Evolutionary conservation across 2,888 invertebrate genomes (phyloP), one percentile per base, ranked within the genome.

Genomic region (Lacanobia oleracea): DNA sequence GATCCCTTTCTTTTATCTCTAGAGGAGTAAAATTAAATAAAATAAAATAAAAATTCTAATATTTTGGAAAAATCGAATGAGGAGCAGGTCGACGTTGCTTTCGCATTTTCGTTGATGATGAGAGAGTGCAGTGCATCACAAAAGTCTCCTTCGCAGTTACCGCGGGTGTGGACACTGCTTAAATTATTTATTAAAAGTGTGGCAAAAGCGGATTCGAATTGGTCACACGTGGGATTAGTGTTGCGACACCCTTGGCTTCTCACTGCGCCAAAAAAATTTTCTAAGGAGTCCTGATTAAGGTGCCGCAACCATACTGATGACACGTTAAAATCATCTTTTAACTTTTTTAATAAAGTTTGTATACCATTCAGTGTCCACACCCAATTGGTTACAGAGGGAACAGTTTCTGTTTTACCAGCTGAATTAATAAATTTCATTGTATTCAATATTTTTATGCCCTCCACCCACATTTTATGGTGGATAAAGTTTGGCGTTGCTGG

Each of bases 211-310:
- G 66, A 75, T 37, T 71, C 63, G 14, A 71, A 67, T 9, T 71
- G 62, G 8, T 70, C 66, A 27, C 82, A 62, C 8, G 73, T 73
- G 0, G 71, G 61, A 51, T 77, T 79, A 54, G 48, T 48, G 21
- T 77, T 74, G 62, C 77, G 69, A 63, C 66, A 69, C 14, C 72
- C 67, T n/a, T 73, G 67, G 40, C 72, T 72, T 60, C 75, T 79
- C n/a, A 86, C 79, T 33, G 78, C 72, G 12, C 82, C 83, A 71
- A 87, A 86, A 69, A 86, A 83, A 45, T 79, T 86, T 75, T 86
- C 84, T 1, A 87, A 37, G 0, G 86, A 81, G 43, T 86, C 85
- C 65, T 87, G 85, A 53, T 87, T 86, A 0, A 85, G 61, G 71
- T 86, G 86, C 43, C 87, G 72, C 77, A 81, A 68, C 85, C 85